Conservation (phyloP, 2,113 vertebrate species). For the Cnemophilus loriae region DNA sequence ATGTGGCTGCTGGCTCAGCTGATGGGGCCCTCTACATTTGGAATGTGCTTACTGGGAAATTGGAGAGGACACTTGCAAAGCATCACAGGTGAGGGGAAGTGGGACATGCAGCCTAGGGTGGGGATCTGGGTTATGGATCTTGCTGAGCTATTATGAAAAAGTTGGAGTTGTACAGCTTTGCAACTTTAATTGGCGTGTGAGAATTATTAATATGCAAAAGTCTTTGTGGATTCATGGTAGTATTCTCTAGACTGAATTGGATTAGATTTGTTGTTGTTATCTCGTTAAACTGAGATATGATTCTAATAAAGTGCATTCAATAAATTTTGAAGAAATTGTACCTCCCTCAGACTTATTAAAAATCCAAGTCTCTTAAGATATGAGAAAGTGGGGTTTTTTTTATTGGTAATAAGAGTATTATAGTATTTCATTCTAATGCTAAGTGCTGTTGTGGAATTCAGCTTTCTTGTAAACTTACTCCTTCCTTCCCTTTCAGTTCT, state of each 20-base stretch:
- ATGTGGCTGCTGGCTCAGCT: conserved; percentile 87
- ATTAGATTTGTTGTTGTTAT: neutral
- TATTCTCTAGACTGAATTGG: neutral
- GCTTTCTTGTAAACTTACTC: neutral
- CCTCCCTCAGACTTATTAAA: neutral
- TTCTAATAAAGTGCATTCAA: neutral
- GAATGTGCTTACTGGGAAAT: conserved; percentile 89
- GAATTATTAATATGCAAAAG: neutral
- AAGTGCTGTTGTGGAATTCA: neutral
- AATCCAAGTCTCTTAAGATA: neutral
- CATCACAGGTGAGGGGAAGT: conserved; percentile 83
- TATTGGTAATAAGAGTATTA: neutral
- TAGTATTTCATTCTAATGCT: neutral
- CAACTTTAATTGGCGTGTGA: neutral
- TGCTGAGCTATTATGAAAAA: neutral
- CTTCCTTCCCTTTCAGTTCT: conserved; percentile 75
- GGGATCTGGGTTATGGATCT: neutral
- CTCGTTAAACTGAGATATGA: neutral
- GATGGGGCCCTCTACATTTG: conserved; percentile 89
- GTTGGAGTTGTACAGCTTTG: neutral
- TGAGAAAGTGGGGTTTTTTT: neutral
- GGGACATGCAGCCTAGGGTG: accelerated
- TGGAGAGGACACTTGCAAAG: conserved; percentile 84
- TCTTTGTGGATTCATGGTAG: neutral
- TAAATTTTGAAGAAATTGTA: neutral